Base-by-base conservation (phyloP, 2,113 vertebrate species). In the Piprites chloris region DNA sequence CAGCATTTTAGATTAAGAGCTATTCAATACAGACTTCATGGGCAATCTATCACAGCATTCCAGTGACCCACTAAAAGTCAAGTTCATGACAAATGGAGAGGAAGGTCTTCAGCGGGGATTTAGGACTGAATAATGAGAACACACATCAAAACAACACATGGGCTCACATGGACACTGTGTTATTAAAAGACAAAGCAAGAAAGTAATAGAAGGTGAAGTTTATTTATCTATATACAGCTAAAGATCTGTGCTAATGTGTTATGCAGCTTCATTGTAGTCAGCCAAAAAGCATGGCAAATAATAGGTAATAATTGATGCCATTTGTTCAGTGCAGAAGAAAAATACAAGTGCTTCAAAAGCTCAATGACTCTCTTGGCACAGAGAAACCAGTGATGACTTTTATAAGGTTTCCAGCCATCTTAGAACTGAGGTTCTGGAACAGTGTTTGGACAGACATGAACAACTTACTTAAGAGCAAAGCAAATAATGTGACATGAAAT, bases 11-110 rank as follows among this genome's bases (percentile, higher is more conserved):
- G 47, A 86, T 56, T 55, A 91, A 85, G 39, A 75, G 65, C 59
- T 77, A 42, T 68, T 90, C 84, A 77, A 53, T 42, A 47, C 1
- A 0, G 73, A 85, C 52, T 93, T 89, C 37, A 52, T 10, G 35
- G 61, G 39, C 76, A 86, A 81, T 22, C 35, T 35, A 72, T 79
- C 72, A 67, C 41, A 78, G 76, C 81, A 86, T 77, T 85, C 74
- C 87, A 59, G 55, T 27, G 87, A 93, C 95, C 97, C 98, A 98
- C 92, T 76, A 66, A 32, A 89, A 95, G 77, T 58, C 49, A 89
- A 80, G 66, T 17, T 61, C 79, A 30, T 53, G 71, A 93, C 73
- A 82, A 90, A 95, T 42, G 44, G 67, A 87, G 56, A 85, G 41
- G 59, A 33, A 85, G 42, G 52, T 75, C 80, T 47, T 76, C 93